Percentiles rank a stretch among this genome's conserved stretches.
These are phyloP conservation scores for Lagopus leucura DNA, from an alignment of 2,113 vertebrate genomes.

Conservation along the genomic window DNA sequence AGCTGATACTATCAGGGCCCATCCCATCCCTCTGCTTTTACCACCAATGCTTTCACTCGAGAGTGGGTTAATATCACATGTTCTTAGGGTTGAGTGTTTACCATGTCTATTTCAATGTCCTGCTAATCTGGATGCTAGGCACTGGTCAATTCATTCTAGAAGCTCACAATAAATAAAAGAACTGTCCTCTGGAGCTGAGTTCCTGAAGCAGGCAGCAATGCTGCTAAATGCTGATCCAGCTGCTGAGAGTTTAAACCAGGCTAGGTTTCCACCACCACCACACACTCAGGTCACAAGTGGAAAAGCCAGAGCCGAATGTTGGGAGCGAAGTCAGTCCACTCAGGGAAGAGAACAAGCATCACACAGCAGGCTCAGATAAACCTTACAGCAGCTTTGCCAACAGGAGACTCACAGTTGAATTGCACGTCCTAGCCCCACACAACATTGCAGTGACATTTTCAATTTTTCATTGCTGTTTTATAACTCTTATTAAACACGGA, in stretches of 20 bases:
- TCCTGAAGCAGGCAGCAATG: neutral
- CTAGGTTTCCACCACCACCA: fast-evolving
- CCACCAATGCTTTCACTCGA: neutral
- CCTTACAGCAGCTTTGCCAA: neutral
- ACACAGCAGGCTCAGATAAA: neutral
- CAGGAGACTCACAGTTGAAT: neutral
- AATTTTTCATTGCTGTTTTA: neutral
- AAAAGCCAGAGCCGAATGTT: neutral
- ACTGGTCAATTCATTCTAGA: neutral
- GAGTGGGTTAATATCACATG: neutral
- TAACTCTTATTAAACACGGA: neutral
- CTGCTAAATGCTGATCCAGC: neutral
- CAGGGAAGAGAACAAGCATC: neutral
- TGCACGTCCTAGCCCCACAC: neutral
- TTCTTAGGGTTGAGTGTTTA: neutral
- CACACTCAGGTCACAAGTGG: neutral
- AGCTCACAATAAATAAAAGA: neutral
- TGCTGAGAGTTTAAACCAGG: too few relatives aligned
- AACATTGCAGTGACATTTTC: neutral
- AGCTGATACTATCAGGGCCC: neutral
- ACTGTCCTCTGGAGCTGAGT: neutral
- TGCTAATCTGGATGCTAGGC: neutral
- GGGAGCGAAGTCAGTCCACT: neutral
- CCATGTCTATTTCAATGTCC: neutral
- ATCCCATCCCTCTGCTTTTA: neutral